Percentiles rank a stretch among this genome's conserved stretches.
Evolutionary conservation across 1,140 invertebrate genomes (phyloP).

Genomic region (Papilio dardanus): DNA sequence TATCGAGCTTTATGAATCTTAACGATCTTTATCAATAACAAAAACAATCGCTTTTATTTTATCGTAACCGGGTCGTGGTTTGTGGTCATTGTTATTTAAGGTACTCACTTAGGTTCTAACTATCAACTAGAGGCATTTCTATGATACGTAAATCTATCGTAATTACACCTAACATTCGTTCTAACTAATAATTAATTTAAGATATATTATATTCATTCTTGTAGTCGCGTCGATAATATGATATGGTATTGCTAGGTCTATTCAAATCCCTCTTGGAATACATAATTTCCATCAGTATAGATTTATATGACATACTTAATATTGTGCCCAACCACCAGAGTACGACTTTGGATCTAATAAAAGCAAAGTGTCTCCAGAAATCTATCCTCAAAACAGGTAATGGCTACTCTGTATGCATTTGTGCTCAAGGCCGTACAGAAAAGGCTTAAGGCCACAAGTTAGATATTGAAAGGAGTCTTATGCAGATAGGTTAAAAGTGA

Average conservation of each 20-base stretch:
- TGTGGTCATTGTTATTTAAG: background rate
- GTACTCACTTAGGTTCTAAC: background rate
- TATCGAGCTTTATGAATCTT: background rate
- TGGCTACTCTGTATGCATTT: background rate
- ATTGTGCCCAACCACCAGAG: too few species aligned
- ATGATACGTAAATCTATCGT: background rate
- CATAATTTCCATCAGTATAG: too few species aligned
- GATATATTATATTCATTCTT: too few species aligned
- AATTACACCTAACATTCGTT: background rate
- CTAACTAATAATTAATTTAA: background rate
- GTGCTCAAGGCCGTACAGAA: background rate
- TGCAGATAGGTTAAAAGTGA: slow-evolving; percentile 23
- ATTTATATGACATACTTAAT: too few species aligned
- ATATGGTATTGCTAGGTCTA: too few species aligned
- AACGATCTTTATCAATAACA: background rate
- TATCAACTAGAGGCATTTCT: background rate
- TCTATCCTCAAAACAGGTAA: background rate
- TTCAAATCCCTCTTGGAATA: too few species aligned
- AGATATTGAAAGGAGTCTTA: slow-evolving; percentile 18
- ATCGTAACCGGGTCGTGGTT: background rate
- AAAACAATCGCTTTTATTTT: background rate
- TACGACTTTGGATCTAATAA: background rate
- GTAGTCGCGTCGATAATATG: too few species aligned
- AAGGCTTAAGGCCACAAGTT: slow-evolving; percentile 5
- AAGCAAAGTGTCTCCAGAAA: slow-evolving; percentile 5